These are phyloP conservation scores for Brachypteracias leptosomus DNA, from an alignment of 2,113 vertebrate species.

Conservation along the genomic window DNA sequence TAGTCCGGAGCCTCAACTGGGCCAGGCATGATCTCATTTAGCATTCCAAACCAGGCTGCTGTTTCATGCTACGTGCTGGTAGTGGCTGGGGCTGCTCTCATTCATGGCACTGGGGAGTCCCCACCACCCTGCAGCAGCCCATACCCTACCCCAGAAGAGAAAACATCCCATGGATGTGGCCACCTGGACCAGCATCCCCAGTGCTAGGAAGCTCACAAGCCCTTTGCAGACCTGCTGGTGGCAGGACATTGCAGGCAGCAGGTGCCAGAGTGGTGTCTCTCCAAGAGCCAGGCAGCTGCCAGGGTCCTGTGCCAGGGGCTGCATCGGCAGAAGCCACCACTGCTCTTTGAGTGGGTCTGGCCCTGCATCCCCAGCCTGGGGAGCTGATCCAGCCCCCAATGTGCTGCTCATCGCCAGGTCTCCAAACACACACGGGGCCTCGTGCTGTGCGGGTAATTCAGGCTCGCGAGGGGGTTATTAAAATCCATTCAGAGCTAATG, in stretches of 20 bases:
- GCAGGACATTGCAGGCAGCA: background rate
- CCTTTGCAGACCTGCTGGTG: background rate
- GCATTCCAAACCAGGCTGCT: background rate
- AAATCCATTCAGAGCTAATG: conserved; percentile 53
- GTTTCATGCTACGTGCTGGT: background rate
- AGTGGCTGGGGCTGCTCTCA: background rate
- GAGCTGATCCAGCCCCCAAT: background rate
- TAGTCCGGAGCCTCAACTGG: background rate
- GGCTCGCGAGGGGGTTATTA: conserved; percentile 27
- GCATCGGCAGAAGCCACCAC: background rate
- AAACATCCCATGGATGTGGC: background rate
- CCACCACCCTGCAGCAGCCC: background rate
- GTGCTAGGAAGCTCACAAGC: background rate
- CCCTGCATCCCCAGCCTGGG: accelerated
- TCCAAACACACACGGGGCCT: background rate
- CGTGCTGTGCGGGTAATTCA: background rate
- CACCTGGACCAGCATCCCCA: background rate
- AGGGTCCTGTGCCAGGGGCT: background rate
- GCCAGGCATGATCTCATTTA: conserved; percentile 21
- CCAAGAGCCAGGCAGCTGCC: background rate
- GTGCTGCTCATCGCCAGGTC: background rate
- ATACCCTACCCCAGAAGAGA: background rate
- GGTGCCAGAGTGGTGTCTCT: background rate
- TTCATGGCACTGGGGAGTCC: background rate
- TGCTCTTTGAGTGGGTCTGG: background rate